Percentiles rank a stretch among this genome's conserved stretches.
These are phyloP conservation scores for Bettongia penicillata DNA, from an alignment of 2,113 vertebrate genomes.

Conservation along the genomic window DNA sequence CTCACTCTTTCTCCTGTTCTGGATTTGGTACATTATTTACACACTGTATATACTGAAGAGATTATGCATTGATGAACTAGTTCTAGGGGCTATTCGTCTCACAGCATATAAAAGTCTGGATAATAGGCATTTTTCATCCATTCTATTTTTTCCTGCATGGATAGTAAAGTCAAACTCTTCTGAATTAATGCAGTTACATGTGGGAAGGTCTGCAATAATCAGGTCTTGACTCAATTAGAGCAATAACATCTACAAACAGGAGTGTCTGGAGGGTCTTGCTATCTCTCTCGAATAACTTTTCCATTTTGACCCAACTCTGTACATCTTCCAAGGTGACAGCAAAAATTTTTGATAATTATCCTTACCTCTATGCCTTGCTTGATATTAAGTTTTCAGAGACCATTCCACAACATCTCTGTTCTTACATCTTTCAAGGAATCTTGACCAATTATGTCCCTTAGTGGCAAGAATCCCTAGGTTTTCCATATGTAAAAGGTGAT, in stretches of 20 bases:
- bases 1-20: background rate
- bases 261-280: background rate
- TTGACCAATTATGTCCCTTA: conserved; percentile 40
- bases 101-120: background rate
- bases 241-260: background rate
- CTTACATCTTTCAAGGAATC: background rate
- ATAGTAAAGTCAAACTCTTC: background rate
- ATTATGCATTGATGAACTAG: background rate
- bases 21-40: background rate
- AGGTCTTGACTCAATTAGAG: background rate
- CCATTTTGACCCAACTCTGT: background rate
- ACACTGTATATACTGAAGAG: background rate
- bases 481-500: conserved; percentile 62
- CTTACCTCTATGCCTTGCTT: background rate
- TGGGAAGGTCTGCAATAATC: background rate
- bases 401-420: background rate
- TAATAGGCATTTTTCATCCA: background rate
- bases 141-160: background rate
- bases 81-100: background rate
- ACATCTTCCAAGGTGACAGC: background rate
- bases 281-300: background rate
- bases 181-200: background rate
- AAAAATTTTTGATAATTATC: background rate
- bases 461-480: conserved; percentile 54
- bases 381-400: background rate